Percentiles rank a stretch among this genome's conserved stretches.
Conservation (phyloP, 2,888 invertebrate species). For the Dicycla oo region DNA sequence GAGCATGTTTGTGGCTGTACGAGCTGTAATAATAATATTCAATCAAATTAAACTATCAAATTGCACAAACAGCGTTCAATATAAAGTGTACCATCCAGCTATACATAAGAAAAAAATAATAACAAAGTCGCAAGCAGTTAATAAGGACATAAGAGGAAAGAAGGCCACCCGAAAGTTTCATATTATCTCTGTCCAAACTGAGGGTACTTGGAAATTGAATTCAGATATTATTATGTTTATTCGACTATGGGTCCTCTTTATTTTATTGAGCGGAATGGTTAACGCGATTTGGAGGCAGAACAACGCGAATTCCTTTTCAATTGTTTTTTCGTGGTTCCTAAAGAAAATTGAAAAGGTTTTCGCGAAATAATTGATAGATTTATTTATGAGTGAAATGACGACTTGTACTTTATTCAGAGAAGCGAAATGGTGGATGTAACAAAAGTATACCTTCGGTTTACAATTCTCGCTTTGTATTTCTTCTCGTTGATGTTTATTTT, state of each 20-base stretch:
- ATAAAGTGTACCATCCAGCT: background rate
- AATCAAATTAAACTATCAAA: no score
- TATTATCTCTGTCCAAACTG: conserved; percentile 66
- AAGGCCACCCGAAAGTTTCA: conserved; percentile 63
- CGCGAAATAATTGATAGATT: conserved; percentile 51
- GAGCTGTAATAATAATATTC: background rate
- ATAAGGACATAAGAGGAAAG: conserved; percentile 51
- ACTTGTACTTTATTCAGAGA: conserved; percentile 36
- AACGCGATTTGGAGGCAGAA: conserved; percentile 60
- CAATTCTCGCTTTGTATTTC: background rate
- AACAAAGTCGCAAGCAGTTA: conserved; percentile 48
- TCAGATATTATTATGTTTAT: conserved; percentile 76
- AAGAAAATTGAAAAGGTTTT: conserved; percentile 45
- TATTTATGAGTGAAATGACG: conserved; percentile 48
- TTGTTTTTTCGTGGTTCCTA: conserved; percentile 48
- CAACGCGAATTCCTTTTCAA: conserved; percentile 52
- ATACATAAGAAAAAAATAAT: conserved; percentile 18
- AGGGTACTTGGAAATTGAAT: conserved; percentile 74
- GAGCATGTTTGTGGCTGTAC: no score
- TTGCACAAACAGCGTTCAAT: background rate
- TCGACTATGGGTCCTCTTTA: conserved; percentile 71
- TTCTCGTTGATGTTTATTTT: background rate
- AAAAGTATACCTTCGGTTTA: background rate
- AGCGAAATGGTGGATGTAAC: conserved; percentile 16
- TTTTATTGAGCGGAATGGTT: conserved; percentile 69